Conservation (phyloP, 2,888 invertebrate species). For the Tubulanus polymorphus region DNA sequence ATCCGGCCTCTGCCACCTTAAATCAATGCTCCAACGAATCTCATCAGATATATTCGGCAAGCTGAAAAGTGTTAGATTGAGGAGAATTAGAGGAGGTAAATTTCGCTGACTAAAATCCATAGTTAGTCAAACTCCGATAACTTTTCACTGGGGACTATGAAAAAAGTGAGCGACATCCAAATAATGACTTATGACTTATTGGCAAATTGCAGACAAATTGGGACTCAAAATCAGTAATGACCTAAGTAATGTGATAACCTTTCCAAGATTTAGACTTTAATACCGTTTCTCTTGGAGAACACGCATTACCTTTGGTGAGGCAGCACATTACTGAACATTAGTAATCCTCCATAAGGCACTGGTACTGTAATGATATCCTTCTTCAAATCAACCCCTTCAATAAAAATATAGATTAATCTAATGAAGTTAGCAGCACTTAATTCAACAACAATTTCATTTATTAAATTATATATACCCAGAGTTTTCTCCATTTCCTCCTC, state of each 20-base stretch:
- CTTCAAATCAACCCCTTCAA: conserved; percentile 30
- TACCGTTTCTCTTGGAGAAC: too few relatives aligned
- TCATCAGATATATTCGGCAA: conserved; percentile 38
- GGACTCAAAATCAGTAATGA: too few relatives aligned
- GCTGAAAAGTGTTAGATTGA: conserved; percentile 27
- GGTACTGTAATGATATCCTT: conserved; percentile 36
- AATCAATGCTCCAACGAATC: conserved; percentile 46
- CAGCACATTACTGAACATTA: conserved; percentile 45
- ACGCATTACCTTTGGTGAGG: conserved; percentile 41
- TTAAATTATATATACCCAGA: conserved; percentile 8
- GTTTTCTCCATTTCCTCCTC: conserved; percentile 23
- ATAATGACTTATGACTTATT: too few relatives aligned
- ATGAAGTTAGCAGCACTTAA: background rate
- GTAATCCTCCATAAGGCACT: conserved; percentile 44
- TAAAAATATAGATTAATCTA: background rate
- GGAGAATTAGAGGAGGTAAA: too few relatives aligned
- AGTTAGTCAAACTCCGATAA: too few relatives aligned
- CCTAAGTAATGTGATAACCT: too few relatives aligned
- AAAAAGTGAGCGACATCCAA: too few relatives aligned
- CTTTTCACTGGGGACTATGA: too few relatives aligned
- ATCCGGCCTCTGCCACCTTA: conserved; percentile 44
- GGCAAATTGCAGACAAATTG: too few relatives aligned
- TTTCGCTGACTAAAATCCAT: too few relatives aligned
- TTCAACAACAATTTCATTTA: background rate
- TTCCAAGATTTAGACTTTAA: too few relatives aligned